These are phyloP conservation scores for Poecilia gillii DNA, from an alignment of 2,797 vertebrate genomes.

Conservation along the genomic window DNA sequence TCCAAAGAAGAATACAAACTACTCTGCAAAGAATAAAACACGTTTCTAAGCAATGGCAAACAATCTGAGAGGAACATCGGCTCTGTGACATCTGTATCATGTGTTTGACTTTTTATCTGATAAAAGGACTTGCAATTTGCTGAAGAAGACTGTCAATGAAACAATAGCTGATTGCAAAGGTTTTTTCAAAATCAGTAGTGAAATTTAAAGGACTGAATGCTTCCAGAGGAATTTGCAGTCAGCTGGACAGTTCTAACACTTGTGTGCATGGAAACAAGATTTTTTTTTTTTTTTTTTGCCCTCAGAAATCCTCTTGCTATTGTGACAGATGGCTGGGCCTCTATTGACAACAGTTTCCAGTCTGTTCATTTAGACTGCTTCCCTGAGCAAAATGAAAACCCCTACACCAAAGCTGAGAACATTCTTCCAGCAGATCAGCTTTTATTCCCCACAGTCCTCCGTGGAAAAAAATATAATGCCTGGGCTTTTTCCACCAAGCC, in stretches of 20 bases:
- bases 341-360: conserved; percentile 68
- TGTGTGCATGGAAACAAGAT: neutral
- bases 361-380: conserved; percentile 66
- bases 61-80: neutral
- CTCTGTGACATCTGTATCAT: neutral
- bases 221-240: neutral
- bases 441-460: conserved; percentile 55
- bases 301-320: neutral
- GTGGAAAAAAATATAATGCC: neutral
- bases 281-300: neutral
- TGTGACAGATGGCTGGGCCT: conserved; percentile 70
- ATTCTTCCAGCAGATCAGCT: conserved; percentile 53
- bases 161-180: neutral
- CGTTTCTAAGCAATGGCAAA: neutral
- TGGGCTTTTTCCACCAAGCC: neutral
- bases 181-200: neutral
- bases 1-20: neutral
- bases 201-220: conserved; percentile 2
- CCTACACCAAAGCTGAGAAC: conserved; percentile 60
- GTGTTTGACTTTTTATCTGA: neutral
- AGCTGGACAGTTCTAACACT: neutral
- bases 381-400: conserved; percentile 73
- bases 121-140: neutral
- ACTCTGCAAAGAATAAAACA: neutral
- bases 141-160: neutral